Conservation (phyloP, 2,888 invertebrate genomes). For the Phengaris arion region DNA sequence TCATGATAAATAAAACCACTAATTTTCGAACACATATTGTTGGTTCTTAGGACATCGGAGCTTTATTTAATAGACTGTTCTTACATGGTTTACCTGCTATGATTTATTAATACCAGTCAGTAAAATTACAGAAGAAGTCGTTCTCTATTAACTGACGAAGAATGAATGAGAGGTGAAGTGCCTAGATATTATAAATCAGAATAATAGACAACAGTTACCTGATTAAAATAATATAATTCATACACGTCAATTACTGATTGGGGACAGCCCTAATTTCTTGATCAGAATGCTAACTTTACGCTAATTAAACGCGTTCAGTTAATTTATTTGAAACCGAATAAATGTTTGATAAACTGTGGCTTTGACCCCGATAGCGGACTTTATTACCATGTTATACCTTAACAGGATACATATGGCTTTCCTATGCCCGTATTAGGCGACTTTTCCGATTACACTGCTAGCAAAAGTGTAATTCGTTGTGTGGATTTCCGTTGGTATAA, state of each 20-base stretch:
- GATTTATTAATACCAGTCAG: too few species aligned
- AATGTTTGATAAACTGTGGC: constrained; percentile 16
- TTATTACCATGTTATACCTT: constrained; percentile 7
- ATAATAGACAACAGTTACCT: not conserved
- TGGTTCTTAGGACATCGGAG: too few species aligned
- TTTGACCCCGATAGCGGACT: constrained; percentile 12
- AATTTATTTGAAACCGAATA: constrained; percentile 21
- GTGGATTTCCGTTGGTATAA: too few species aligned
- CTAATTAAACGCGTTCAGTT: not conserved
- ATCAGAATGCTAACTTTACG: constrained; percentile 8
- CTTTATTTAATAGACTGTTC: too few species aligned
- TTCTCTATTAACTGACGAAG: too few species aligned
- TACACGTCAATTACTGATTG: not conserved
- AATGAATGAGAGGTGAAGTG: too few species aligned
- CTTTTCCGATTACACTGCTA: constrained; percentile 1
- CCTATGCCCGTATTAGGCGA: not conserved
- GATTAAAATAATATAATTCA: not conserved
- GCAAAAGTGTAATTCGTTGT: not conserved
- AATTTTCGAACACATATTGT: too few species aligned
- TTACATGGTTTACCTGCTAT: too few species aligned
- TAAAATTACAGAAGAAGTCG: too few species aligned
- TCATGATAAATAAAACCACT: too few species aligned
- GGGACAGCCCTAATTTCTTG: not conserved
- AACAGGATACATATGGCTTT: constrained; percentile 15
- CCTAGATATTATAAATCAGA: too few species aligned